These are phyloP conservation scores for Etheostoma nigrum DNA, from an alignment of 2,797 vertebrate species.

Conservation along the genomic window DNA sequence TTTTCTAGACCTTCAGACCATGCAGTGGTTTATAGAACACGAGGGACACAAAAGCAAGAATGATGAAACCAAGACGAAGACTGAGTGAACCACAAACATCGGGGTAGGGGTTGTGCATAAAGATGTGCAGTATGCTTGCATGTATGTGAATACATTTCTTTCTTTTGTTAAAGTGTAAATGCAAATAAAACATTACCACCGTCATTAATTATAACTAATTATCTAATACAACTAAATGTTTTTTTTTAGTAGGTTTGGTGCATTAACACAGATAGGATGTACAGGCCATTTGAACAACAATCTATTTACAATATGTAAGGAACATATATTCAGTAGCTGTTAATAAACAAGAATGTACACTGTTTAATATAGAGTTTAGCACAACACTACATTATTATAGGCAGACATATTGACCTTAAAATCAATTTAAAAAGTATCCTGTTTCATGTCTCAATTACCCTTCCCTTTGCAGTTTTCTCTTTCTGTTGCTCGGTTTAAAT, in stretches of 20 bases:
- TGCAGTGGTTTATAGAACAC: constrained; percentile 2
- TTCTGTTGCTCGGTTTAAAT: constrained; percentile 1
- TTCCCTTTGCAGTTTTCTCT: not conserved
- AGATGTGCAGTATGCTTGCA: not conserved
- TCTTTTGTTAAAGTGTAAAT: not conserved
- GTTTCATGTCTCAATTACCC: not conserved
- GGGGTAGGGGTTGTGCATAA: not conserved
- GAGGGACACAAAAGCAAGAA: constrained; percentile 7
- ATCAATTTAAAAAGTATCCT: not conserved
- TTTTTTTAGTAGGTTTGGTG: not conserved
- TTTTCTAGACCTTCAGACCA: not conserved
- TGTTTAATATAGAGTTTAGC: not conserved
- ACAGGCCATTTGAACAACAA: not conserved
- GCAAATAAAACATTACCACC: not conserved
- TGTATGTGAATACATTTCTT: not conserved
- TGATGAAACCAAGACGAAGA: constrained; percentile 9
- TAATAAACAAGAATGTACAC: not conserved
- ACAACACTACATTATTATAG: not conserved
- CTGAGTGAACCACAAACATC: not conserved
- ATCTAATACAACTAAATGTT: not conserved
- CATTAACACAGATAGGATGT: not conserved
- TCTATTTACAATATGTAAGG: not conserved
- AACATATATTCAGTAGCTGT: not conserved
- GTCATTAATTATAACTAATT: not conserved
- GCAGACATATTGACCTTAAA: too few species aligned